Evolutionary conservation across 2,113 vertebrate genomes (phyloP), one percentile per base, ranked within the genome.

Genomic region (Clarias magur): DNA sequence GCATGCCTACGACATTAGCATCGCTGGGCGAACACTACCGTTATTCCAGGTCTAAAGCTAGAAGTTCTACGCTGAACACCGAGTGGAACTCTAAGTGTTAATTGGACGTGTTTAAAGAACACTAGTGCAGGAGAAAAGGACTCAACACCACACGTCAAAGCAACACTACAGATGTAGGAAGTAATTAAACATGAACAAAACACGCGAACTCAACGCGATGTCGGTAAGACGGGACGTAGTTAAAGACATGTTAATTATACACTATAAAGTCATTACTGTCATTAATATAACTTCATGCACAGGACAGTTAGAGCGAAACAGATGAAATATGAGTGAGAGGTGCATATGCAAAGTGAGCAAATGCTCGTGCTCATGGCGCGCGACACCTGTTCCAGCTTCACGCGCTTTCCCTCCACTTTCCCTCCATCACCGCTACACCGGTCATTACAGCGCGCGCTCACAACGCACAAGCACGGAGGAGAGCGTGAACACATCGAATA

Each of bases 341-440:
- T 57, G n/a, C 9, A 16, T 9, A 27, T 27, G 25, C 12, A 0
- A 4, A 19, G 5, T 30, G 76, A 79, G 25, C 5, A 16, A 59
- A 80, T 16, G 75, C 42, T 48, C 75, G 73, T 2, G 73, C 73
- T 76, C 42, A 76, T 54, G 42, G 42, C 53, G n/a, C 76, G 76
- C 76, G 76, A 27, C 76, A 80, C 76, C 76, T 80, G 76, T 54
- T 57, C 25, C 53, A 3, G 8, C 53, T 27, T 76, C 42, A 76
- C 73, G 73, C 42, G 73, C 73, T 56, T 57, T 57, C 75, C 73
- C 21, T 76, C 73, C 73, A 54, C 73, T 48, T 54, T 76, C 42
- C 42, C 53, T 17, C 75, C 75, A 30, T 79, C 75, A 19, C n/a
- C 25, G 12, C 23, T 19, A 27, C 67, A 15, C n/a, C 67, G n/a